Base-by-base conservation (phyloP, 2,113 vertebrate genomes). In the Ochotona princeps region DNA sequence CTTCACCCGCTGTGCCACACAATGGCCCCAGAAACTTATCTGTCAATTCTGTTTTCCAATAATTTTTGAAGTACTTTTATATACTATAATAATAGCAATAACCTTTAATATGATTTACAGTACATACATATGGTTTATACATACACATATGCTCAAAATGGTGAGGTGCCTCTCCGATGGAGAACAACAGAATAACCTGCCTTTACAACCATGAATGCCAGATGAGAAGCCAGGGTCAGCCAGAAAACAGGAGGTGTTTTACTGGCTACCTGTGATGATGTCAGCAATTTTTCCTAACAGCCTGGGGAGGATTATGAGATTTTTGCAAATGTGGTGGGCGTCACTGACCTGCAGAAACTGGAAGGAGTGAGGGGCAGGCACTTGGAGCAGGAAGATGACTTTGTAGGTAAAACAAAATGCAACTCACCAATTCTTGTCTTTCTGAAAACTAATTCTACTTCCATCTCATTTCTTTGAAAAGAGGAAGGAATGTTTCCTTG, bases 391-490 rank as follows among this genome's bases (percentile, higher is more conserved):
- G 18, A 8, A 44, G 26, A 4, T 38, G 26, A 44, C 35, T 61
- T 25, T 17, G 21, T 2, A 18, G 25, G 12, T 11, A 57, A 83
- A 47, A 65, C 30, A 66, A 83, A 84, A 26, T 38, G 12, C 3
- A 63, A 28, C 28, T 30, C 12, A 25, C 7, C 21, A 78, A 7
- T 5, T 26, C 44, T n/a, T 73, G 4, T 74, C 67, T 83, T 94
- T 91, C n/a, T 7, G 13, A 57, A 51, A 81, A 15, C 8, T 38
- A 74, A 88, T 49, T 67, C 26, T 44, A 30, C 9, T 72, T 35
- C 23, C 44, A 18, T 86, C 90, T 87, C 66, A 92, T 88, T 67
- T 92, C 54, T 12, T 86, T 51, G 51, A 87, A 87, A n/a, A 80
- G 69, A 20, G 38, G 54, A 87, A 90, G 10, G 8, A 87, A 70